phyloP scores from a whole-genome alignment of 2,888 invertebrate species.

The Spatulosminthurus flaviceps region DNA sequence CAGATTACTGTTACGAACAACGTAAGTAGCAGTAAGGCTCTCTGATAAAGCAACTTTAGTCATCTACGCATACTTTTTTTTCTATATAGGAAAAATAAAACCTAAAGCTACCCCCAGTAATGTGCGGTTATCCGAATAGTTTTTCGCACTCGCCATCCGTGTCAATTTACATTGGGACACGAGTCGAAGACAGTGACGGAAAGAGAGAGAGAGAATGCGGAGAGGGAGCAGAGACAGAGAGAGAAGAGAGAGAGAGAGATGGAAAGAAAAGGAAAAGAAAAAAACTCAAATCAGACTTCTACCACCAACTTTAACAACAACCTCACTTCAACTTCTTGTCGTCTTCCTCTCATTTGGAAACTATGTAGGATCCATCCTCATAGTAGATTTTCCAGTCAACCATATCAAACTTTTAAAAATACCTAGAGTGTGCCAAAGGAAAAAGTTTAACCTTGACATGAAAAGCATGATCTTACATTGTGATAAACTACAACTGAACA shows the following conservation, averaged over 20 bases:
- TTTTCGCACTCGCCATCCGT: conserved; percentile 27
- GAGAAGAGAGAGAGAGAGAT: not conserved
- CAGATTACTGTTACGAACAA: not conserved
- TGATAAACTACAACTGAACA: conserved; percentile 40
- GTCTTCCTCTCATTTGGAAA: conserved; percentile 19
- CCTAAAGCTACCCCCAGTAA: not conserved
- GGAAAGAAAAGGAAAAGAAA: not conserved
- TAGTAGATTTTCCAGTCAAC: conserved; percentile 35
- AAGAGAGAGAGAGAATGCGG: not conserved
- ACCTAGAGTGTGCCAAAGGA: conserved; percentile 54
- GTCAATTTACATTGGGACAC: conserved; percentile 23
- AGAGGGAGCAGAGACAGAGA: not conserved
- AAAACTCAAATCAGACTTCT: not conserved
- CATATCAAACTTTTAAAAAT: conserved; percentile 49
- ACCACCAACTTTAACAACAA: not conserved
- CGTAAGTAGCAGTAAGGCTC: too few species aligned
- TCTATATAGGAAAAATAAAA: not conserved
- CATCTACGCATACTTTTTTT: too few species aligned
- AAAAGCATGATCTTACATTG: conserved; percentile 52
- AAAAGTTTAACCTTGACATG: conserved; percentile 55
- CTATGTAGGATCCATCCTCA: not conserved
- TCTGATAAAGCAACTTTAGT: too few species aligned
- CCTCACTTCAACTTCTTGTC: not conserved
- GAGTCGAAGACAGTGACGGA: conserved; percentile 5
- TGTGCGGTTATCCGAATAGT: not conserved